Evolutionary conservation across 2,888 invertebrate species (phyloP), one percentile per base, ranked within the genome.

Genomic region (Phytoseiulus persimilis): DNA sequence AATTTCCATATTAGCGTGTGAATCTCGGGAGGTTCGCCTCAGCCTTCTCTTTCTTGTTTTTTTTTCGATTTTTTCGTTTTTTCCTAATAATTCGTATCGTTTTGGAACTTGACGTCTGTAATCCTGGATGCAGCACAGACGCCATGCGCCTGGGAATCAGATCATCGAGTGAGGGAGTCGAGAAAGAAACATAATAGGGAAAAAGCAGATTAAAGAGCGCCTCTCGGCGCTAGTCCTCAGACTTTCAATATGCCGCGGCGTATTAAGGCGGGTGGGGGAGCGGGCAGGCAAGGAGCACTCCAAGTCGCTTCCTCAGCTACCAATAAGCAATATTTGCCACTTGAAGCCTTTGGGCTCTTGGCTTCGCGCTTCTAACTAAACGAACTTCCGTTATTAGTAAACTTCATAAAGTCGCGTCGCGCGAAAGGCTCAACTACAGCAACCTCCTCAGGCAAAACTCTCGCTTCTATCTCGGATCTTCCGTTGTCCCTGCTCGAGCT

Each of bases 281-380:
- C 46, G 46, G 14, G 46, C 46, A 46, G n/a, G n/a, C n/a, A 46
- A 46, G 14, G 14, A 14, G 46, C 46, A 46, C 46, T 46, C 46
- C 9, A 46, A 46, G 46, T 46, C 28, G 65, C 65, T 65, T 65
- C 65, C 65, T 65, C 65, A 65, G 65, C 65, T 23, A 65, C 65
- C 65, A 65, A 65, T 65, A 65, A 65, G 65, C 65, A 65, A 65
- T 65, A 65, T 65, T 65, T 65, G 65, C 65, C 65, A 65, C 65
- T 65, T 28, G 65, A 23, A 65, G 65, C 65, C 65, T 65, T 39
- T 39, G 39, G 39, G 65, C 23, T 65, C 14, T 6, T 28, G 18
- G 65, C 65, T 14, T 2, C 65, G 65, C 65, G 5, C 65, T 65
- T 65, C 65, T 65, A 65, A 65, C 65, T 65, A 65, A 65, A 65